These are phyloP conservation scores for Intellagama lesueurii DNA, from an alignment of 2,797 vertebrate species.

Conservation along the genomic window DNA sequence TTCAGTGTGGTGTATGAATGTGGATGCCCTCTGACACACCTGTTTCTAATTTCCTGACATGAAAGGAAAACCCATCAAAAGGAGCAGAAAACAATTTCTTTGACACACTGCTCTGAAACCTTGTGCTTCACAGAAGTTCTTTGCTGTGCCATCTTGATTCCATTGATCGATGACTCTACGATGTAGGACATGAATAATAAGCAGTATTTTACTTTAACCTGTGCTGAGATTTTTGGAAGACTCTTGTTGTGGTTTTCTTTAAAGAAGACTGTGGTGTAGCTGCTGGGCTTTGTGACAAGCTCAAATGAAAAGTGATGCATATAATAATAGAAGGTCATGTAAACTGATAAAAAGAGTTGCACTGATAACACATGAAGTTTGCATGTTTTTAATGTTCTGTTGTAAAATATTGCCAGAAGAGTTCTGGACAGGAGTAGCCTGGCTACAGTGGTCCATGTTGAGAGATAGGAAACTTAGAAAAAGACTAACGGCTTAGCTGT, in stretches of 20 bases:
- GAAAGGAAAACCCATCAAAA: slow-evolving; percentile 96
- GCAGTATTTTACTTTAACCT: slow-evolving; percentile 60
- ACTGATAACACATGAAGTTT: slow-evolving; percentile 59
- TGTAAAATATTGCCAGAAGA: slow-evolving; percentile 24
- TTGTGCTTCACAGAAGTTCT: slow-evolving; percentile 68
- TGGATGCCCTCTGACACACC: slow-evolving; percentile 92
- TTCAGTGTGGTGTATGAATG: slow-evolving; percentile 85
- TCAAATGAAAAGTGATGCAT: slow-evolving; percentile 45
- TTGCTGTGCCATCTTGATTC: slow-evolving; percentile 72
- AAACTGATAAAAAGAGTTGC: slow-evolving; percentile 49
- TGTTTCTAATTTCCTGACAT: slow-evolving; percentile 98
- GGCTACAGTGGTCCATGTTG: not conserved
- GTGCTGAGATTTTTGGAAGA: slow-evolving; percentile 52
- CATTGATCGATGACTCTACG: slow-evolving; percentile 62
- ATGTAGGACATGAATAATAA: slow-evolving; percentile 70
- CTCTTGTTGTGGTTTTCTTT: slow-evolving; percentile 76
- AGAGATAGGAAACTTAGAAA: no score
- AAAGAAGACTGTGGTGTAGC: slow-evolving; percentile 54
- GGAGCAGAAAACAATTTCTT: slow-evolving; percentile 90
- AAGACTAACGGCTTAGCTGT: no score
- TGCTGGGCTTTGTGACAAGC: slow-evolving; percentile 60
- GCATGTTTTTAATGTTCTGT: not conserved
- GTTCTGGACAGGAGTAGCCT: not conserved
- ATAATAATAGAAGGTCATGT: slow-evolving; percentile 52
- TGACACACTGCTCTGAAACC: slow-evolving; percentile 83